Base-by-base conservation (phyloP, 2,888 invertebrate species). In the Rhaphigaster nebulosa region DNA sequence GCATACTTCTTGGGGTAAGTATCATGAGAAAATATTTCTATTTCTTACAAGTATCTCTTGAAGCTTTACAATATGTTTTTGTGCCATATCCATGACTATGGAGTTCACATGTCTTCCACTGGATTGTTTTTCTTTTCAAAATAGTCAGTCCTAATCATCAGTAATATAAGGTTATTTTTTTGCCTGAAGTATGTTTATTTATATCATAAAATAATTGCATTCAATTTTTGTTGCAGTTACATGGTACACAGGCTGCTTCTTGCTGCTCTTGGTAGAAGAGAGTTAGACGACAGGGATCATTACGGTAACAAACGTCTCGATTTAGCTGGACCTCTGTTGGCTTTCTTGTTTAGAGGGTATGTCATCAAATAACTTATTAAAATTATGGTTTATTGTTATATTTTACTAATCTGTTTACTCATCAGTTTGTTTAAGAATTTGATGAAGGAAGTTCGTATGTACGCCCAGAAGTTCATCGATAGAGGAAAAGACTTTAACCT, bases 241-340 rank as follows among this genome's bases (percentile, higher is more conserved):
- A 99, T 99, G 99, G 99, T 99, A 0, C 99, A 99, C 94, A 96
- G 99, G 92, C 94, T 99, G 91, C 94, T 99, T 90, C 94, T 99
- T 92, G 99, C 99, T 89, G 97, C 99, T 26, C 94, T 99, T 91
- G 98, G 98, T 91, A 95, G 99, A n/a, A 95, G 99, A 92, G 99
- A 99, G 94, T 95, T 99, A 87, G 99, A 99, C 94, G 99, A 99
- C 95, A 96, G 99, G 93, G 99, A 99, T 99, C 99, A 99, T 94
- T 99, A 99, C 94, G 99, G 99, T 80, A 99, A 99, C 94, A 99
- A 99, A 94, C 96, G 99, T 93, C 95, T 99, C 90, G 99, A 99
- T 95, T 95, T 99, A 91, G 99, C 99, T 92, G 99, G 99, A 18
- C 99, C 99, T 0, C 94, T 99, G 90, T 94, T 99, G 91, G 99